A percentile compares a stretch with the other conserved stretches of the same genome.
Evolutionary conservation across 2,888 invertebrate species (phyloP).

Genomic region (Heliothis peltigera): DNA sequence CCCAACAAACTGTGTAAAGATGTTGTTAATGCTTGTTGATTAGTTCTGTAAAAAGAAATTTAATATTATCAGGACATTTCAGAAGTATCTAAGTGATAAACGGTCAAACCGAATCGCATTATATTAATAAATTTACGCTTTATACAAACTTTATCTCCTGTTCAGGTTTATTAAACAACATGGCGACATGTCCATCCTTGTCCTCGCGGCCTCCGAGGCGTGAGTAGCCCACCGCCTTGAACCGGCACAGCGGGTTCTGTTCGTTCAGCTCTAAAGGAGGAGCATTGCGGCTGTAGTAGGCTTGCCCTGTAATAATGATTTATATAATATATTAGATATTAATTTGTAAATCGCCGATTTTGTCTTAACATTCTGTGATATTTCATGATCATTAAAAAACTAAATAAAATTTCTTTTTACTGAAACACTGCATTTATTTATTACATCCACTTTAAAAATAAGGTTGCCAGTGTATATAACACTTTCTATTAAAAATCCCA

Average conservation of each 20-base stretch:
- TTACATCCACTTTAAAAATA: no score
- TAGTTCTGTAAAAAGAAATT: constrained; percentile 84
- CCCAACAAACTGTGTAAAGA: constrained; percentile 93
- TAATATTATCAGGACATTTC: neutral
- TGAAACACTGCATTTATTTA: no score
- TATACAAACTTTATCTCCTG: constrained; percentile 93
- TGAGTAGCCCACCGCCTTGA: constrained; percentile 98
- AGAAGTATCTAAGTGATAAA: neutral
- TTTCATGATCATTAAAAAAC: no score
- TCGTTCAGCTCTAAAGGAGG: constrained; percentile 95
- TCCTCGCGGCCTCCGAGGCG: constrained; percentile 96
- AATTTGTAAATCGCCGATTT: no score
- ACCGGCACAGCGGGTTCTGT: constrained; percentile 97
- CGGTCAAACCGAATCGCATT: no score
- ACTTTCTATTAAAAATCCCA: no score
- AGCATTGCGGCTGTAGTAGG: constrained; percentile 94
- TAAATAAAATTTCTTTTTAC: no score
- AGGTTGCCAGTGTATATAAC: no score
- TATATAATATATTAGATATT: neutral
- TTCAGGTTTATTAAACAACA: constrained; percentile 95
- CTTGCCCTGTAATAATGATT: constrained; percentile 88
- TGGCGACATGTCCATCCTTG: constrained; percentile 96
- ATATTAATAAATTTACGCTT: no score
- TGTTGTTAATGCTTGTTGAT: constrained; percentile 92
- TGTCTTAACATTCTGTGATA: no score